Evolutionary conservation across 2,888 invertebrate species (phyloP).

Genomic region (Epinotia demarniana): DNA sequence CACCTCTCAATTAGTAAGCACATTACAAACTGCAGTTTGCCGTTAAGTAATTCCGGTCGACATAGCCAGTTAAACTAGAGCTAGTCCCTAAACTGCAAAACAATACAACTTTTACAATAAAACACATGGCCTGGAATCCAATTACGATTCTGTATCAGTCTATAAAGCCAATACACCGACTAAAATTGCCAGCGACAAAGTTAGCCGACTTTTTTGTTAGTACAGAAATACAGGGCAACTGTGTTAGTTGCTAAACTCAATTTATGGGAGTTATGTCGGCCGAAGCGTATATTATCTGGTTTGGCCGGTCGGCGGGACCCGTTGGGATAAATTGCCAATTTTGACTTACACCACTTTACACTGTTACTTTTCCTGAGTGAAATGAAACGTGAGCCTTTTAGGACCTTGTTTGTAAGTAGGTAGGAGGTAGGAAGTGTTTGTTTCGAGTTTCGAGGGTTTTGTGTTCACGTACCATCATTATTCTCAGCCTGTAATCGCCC

Average conservation of each 20-base stretch:
- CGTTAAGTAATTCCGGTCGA: background rate
- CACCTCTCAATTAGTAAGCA: background rate
- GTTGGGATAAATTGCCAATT: constrained; percentile 75
- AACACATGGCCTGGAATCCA: constrained; percentile 26
- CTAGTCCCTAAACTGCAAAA: background rate
- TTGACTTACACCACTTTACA: constrained; percentile 66
- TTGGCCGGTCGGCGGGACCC: constrained; percentile 50
- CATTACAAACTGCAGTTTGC: background rate
- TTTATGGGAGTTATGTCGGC: constrained; percentile 72
- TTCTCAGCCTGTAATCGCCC: too few relatives aligned
- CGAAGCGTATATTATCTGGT: constrained; percentile 69
- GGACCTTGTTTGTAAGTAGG: background rate
- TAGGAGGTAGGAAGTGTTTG: background rate
- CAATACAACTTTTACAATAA: constrained; percentile 11
- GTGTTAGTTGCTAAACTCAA: constrained; percentile 68
- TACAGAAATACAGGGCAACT: constrained; percentile 53
- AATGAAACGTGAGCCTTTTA: constrained; percentile 30
- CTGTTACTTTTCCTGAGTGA: constrained; percentile 41
- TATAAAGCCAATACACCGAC: constrained; percentile 36
- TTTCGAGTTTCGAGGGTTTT: too few relatives aligned
- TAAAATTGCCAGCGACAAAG: constrained; percentile 43
- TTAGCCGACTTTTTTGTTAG: constrained; percentile 48
- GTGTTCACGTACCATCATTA: too few relatives aligned
- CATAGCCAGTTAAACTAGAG: background rate
- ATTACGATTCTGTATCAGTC: constrained; percentile 25